phyloP scores from a whole-genome alignment of 2,113 vertebrate genomes.

The Ictalurus furcatus region DNA sequence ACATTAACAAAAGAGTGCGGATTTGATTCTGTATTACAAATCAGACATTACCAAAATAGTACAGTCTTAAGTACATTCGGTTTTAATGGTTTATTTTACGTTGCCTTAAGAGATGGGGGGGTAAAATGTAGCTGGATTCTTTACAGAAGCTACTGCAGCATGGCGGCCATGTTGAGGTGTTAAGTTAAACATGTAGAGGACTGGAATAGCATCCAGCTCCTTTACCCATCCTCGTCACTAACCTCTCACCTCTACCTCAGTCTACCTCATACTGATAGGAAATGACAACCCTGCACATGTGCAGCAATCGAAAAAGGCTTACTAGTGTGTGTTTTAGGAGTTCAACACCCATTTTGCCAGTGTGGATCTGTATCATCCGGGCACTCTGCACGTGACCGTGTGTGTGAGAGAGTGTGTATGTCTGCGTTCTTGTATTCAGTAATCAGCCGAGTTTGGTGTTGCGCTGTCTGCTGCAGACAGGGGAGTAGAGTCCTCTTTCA shows the following conservation, averaged over 20 bases:
- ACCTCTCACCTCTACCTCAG: slow-evolving; percentile 11
- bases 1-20: neutral
- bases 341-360: slow-evolving; percentile 41
- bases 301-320: slow-evolving; percentile 21
- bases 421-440: slow-evolving; percentile 51
- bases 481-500: slow-evolving; percentile 68
- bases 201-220: neutral
- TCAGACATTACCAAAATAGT: slow-evolving; percentile 5
- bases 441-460: slow-evolving; percentile 64
- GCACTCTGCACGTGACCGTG: slow-evolving; percentile 23
- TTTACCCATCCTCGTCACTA: neutral
- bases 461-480: slow-evolving; percentile 65
- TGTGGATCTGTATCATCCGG: slow-evolving; percentile 24
- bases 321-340: slow-evolving; percentile 27
- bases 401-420: slow-evolving; percentile 40
- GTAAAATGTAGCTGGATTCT: neutral
- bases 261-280: slow-evolving; percentile 1
- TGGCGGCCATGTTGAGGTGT: neutral
- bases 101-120: neutral
- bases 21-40: neutral
- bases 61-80: slow-evolving; percentile 25
- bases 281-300: slow-evolving; percentile 18
- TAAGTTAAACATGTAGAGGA: neutral
- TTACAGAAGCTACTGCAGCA: neutral
- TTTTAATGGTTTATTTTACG: neutral